Base-by-base conservation (phyloP, 2,888 invertebrate genomes). In the Pyrochroa serraticornis region DNA sequence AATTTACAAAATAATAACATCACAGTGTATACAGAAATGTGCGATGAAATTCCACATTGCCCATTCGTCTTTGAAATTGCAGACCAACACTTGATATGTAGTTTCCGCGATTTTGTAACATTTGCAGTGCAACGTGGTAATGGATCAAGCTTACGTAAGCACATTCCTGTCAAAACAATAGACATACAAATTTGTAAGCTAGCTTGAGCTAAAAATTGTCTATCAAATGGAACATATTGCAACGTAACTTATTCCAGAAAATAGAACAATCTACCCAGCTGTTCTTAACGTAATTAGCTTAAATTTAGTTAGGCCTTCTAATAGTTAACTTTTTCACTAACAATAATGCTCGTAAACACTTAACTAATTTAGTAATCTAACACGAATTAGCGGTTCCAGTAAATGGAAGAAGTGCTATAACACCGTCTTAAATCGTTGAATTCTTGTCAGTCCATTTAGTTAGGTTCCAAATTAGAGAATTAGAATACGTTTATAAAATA, bases 281-380 rank as follows among this genome's bases (percentile, higher is more conserved):
- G 52, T 54, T 38, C 43, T 51, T 50, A 54, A 41, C 43, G 49
- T 58, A 52, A 63, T 63, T 64, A 69, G 69, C 76, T 76, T 77
- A 77, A 67, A 72, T 68, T 75, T 77, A 77, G 67, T 77, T 77
- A 77, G 77, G 77, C 77, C 77, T 75, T 75, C 77, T 76, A 76
- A 72, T 74, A 75, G 70, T 71, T 73, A 72, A 72, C 67, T 71
- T 67, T 68, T 68, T 71, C 48, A 56, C 59, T 57, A 62, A 63
- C 57, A 54, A 44, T 60, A 48, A 62, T 58, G 53, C 51, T 57
- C 41, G 42, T 61, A 65, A 60, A 65, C 61, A 63, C 53, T 48
- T 46, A 58, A 57, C 58, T 62, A 64, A 59, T 39, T 61, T 49
- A 41, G 39, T 56, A 48, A 52, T 53, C 62, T 60, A 61, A 69